A percentile compares a stretch with the other conserved stretches of the same genome.
phyloP scores from a whole-genome alignment of 2,888 invertebrate genomes.

The Temnothorax rugatulus region DNA sequence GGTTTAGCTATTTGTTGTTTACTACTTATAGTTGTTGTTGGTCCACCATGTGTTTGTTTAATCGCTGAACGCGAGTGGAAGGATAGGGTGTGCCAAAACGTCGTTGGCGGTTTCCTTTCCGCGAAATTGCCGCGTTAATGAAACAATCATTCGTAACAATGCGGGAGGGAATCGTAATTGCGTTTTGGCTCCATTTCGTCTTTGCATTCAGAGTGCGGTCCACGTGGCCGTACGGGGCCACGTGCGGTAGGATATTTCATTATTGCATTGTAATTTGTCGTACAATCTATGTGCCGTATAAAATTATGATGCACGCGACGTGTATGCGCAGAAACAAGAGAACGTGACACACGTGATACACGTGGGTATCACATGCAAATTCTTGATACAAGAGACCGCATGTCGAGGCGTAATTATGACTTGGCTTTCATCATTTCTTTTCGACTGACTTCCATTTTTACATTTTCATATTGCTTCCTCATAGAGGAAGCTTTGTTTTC shows the following conservation, averaged over 20 bases:
- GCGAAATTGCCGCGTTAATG: conserved; percentile 1
- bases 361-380: conserved; percentile 10
- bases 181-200: conserved; percentile 24
- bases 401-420: not conserved
- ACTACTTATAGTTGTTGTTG: not conserved
- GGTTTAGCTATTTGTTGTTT: not conserved
- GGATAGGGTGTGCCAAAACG: not conserved
- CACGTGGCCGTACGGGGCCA: not conserved
- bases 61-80: not conserved
- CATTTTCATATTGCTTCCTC: not conserved
- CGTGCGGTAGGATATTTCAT: conserved; percentile 24
- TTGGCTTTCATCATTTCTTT: not conserved
- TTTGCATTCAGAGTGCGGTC: not conserved
- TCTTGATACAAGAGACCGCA: not conserved
- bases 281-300: not conserved
- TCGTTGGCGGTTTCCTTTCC: conserved; percentile 4
- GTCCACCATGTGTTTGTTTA: not conserved
- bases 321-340: not conserved
- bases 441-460: not conserved
- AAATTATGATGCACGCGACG: conserved; percentile 12
- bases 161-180: conserved; percentile 17
- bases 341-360: conserved; percentile 21
- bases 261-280: conserved; percentile 14
- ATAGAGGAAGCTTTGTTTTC: too few species aligned
- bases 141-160: not conserved